Conservation (phyloP, 2,888 invertebrate genomes). For the Pogonocherus hispidulus region DNA sequence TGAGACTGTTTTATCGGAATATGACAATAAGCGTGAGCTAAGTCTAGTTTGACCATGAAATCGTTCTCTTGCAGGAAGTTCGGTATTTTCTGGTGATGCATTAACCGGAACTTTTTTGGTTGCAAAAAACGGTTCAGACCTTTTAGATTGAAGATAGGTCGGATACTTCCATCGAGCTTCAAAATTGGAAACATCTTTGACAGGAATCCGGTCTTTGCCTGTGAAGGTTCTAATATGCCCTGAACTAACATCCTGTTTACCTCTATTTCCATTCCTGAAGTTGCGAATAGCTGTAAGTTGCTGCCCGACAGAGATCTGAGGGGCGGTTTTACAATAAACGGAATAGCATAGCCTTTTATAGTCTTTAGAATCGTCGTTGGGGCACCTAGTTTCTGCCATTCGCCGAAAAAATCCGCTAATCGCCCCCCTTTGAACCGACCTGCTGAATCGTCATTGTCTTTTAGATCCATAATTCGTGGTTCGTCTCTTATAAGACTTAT, state of each 20-base stretch:
- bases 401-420: background rate
- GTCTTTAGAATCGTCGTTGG: conserved; percentile 13
- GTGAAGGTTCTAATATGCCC: conserved; percentile 25
- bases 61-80: conserved; percentile 35
- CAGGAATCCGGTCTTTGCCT: conserved; percentile 28
- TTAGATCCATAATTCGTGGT: background rate
- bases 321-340: conserved; percentile 23
- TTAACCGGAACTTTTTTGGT: conserved; percentile 32
- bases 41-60: conserved; percentile 31
- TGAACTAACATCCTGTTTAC: conserved; percentile 24
- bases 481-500: background rate
- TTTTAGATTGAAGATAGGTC: conserved; percentile 40
- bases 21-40: conserved; percentile 33
- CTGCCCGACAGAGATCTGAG: background rate
- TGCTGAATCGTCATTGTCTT: conserved; percentile 5
- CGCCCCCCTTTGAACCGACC: conserved; percentile 13
- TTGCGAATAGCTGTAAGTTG: background rate
- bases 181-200: conserved; percentile 39
- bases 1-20: conserved; percentile 29
- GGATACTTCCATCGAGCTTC: conserved; percentile 33
- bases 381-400: conserved; percentile 16
- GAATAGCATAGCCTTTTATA: conserved; percentile 31
- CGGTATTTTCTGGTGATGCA: conserved; percentile 31
- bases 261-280: conserved; percentile 29
- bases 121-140: conserved; percentile 34